Conservation (phyloP, 2,888 invertebrate species). For the Ephialtes manifestator region DNA sequence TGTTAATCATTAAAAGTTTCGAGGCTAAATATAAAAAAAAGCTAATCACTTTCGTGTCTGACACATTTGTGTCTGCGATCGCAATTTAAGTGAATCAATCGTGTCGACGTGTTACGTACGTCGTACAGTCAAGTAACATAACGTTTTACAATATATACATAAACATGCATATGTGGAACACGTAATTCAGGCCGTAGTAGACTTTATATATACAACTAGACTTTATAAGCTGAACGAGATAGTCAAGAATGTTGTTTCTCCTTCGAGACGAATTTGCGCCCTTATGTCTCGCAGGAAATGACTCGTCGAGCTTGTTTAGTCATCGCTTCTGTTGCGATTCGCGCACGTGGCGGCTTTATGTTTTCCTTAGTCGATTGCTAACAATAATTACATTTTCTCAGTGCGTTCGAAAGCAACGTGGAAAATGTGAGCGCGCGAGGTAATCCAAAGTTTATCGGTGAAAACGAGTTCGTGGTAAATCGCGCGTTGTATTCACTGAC, state of each 20-base stretch:
- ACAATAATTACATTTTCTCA: background rate
- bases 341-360: constrained; percentile 46
- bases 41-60: background rate
- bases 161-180: constrained; percentile 48
- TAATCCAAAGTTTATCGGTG: background rate
- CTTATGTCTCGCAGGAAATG: constrained; percentile 49
- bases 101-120: constrained; percentile 23
- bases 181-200: constrained; percentile 24
- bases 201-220: background rate
- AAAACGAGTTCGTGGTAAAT: background rate
- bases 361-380: background rate
- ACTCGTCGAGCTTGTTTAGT: constrained; percentile 54
- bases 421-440: background rate
- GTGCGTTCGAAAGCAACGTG: background rate
- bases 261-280: constrained; percentile 34
- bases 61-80: constrained; percentile 20
- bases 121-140: constrained; percentile 2
- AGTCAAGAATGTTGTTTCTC: constrained; percentile 47
- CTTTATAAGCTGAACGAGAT: background rate
- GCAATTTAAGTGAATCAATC: constrained; percentile 30
- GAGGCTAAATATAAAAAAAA: background rate
- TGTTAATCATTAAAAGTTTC: background rate
- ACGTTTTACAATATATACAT: background rate
- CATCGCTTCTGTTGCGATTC: constrained; percentile 53
- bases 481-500: constrained; percentile 1